A percentile compares a stretch with the other conserved stretches of the same genome.
phyloP scores from a whole-genome alignment of 2,113 vertebrate genomes.

The Megalops atlanticus region DNA sequence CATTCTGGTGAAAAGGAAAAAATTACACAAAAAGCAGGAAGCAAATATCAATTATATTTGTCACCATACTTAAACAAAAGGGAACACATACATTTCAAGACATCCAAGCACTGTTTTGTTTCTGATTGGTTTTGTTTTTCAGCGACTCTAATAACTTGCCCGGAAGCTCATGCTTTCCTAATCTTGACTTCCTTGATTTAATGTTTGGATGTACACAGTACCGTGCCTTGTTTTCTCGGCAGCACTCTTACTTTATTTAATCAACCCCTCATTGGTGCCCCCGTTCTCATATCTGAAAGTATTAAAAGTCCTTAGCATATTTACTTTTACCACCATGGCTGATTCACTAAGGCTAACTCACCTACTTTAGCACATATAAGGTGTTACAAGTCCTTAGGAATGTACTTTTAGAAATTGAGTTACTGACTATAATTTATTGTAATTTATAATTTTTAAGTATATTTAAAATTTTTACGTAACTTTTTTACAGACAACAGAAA shows the following conservation, averaged over 20 bases:
- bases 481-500: too few relatives aligned
- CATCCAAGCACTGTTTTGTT: not conserved
- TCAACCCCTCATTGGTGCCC: not conserved
- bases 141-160: not conserved
- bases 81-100: not conserved
- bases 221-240: not conserved
- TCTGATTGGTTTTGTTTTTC: not conserved
- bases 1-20: not conserved
- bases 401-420: not conserved
- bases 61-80: not conserved
- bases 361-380: not conserved
- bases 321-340: not conserved
- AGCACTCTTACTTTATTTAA: not conserved
- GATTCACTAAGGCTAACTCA: not conserved
- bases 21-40: not conserved
- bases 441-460: too few relatives aligned
- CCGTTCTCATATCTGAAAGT: not conserved
- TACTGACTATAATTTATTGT: not conserved
- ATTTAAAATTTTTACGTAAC: too few relatives aligned
- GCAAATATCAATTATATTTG: not conserved
- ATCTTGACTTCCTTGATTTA: slow-evolving; percentile 3
- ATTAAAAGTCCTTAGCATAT: not conserved
- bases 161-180: not conserved
- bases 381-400: too few relatives aligned
- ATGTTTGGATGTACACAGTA: not conserved